Percentiles rank a stretch among this genome's conserved stretches.
These are phyloP conservation scores for Spodoptera littoralis DNA, from an alignment of 2,888 invertebrate genomes.

Conservation along the genomic window DNA sequence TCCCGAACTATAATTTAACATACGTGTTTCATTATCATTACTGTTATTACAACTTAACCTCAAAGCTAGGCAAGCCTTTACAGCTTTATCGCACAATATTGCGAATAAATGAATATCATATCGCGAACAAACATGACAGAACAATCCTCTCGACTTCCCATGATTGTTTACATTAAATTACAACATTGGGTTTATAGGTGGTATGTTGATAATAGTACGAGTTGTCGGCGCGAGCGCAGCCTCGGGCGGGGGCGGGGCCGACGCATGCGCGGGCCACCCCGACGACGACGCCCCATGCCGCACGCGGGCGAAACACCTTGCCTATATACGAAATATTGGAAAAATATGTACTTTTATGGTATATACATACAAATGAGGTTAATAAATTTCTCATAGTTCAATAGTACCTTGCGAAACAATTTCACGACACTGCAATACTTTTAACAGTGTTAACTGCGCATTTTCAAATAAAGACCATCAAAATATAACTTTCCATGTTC, in stretches of 20 bases:
- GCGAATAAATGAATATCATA: constrained; percentile 57
- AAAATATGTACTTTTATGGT: constrained; percentile 33
- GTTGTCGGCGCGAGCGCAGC: constrained; percentile 66
- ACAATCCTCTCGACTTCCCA: constrained; percentile 78
- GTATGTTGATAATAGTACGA: constrained; percentile 60
- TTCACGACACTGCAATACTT: too few relatives aligned
- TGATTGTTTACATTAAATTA: constrained; percentile 85
- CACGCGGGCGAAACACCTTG: constrained; percentile 60
- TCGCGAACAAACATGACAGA: constrained; percentile 69
- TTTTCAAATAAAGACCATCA: too few relatives aligned
- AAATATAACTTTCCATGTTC: too few relatives aligned
- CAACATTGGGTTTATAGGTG: constrained; percentile 76
- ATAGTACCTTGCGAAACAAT: too few relatives aligned
- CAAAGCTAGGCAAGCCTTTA: constrained; percentile 27
- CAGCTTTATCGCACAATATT: constrained; percentile 44
- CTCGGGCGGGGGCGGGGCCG: constrained; percentile 80
- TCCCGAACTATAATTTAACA: constrained; percentile 30
- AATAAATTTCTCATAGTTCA: not conserved
- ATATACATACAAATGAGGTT: constrained; percentile 5
- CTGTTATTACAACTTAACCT: constrained; percentile 42
- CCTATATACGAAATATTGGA: constrained; percentile 47
- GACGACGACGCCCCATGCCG: constrained; percentile 79
- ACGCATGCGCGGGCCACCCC: constrained; percentile 83
- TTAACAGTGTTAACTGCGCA: too few relatives aligned
- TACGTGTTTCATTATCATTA: constrained; percentile 28